phyloP scores from a whole-genome alignment of 1,140 invertebrate species.

The Pinna nobilis region DNA sequence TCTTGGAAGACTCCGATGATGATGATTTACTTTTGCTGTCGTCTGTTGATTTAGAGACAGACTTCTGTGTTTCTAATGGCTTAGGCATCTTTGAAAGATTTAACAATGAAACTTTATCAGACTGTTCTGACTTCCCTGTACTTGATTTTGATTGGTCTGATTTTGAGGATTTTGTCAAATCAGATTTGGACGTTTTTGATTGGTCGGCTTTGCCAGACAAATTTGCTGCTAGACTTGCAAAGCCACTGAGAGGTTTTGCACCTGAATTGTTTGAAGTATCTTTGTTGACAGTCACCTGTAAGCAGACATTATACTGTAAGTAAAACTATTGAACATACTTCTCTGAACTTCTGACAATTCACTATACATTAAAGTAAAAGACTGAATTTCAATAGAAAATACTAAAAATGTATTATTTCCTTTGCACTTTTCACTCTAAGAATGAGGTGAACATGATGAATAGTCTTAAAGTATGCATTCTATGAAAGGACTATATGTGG shows the following conservation, averaged over 20 bases:
- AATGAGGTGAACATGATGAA: no score
- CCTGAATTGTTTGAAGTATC: conserved; percentile 31
- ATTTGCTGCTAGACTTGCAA: conserved; percentile 75
- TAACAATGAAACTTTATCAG: conserved; percentile 6
- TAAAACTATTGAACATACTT: not conserved
- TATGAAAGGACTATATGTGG: no score
- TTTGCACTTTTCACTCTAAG: no score
- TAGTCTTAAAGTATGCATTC: no score
- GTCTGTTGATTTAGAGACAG: conserved; percentile 37
- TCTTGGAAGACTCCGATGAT: conserved; percentile 25
- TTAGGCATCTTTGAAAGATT: not conserved
- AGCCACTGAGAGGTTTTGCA: conserved; percentile 72
- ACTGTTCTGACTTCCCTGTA: conserved; percentile 36
- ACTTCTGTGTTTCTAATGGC: not conserved
- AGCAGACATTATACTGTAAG: not conserved
- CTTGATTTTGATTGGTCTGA: conserved; percentile 42
- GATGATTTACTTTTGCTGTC: conserved; percentile 30
- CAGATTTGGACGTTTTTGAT: conserved; percentile 46
- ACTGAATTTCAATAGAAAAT: no score
- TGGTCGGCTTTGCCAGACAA: conserved; percentile 68
- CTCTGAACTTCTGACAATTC: not conserved
- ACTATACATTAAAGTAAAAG: not conserved
- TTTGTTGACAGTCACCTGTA: conserved; percentile 43
- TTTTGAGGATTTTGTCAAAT: conserved; percentile 44
- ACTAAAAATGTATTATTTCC: no score